Conservation (phyloP, 2,797 vertebrate species). For the Schizopygopsis malacanthus region DNA sequence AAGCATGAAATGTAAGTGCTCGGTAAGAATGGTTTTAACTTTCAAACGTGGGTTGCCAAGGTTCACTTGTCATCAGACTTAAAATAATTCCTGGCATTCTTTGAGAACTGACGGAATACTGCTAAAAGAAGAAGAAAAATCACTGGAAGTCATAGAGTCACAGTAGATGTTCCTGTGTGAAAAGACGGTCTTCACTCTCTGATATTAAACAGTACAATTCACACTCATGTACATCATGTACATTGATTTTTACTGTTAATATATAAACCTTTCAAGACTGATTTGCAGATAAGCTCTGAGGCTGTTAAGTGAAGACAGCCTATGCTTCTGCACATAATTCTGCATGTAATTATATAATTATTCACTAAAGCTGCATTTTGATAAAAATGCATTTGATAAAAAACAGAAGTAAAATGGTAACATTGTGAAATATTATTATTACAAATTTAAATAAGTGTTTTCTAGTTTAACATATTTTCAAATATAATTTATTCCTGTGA, state of each 20-base stretch:
- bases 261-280: not conserved
- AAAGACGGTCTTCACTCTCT: not conserved
- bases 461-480: not conserved
- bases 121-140: not conserved
- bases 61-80: slow-evolving; percentile 14
- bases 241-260: not conserved
- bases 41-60: slow-evolving; percentile 1
- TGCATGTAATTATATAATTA: not conserved
- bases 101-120: not conserved
- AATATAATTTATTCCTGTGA: too few species aligned
- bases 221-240: not conserved
- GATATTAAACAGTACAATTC: slow-evolving; percentile 1
- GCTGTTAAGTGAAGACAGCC: not conserved
- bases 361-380: not conserved
- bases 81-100: slow-evolving; percentile 13
- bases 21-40: slow-evolving; percentile 4
- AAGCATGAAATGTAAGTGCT: slow-evolving; percentile 34
- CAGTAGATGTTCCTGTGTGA: not conserved
- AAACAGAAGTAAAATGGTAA: not conserved
- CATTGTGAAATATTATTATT: not conserved
- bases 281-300: not conserved
- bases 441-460: not conserved
- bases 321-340: not conserved
- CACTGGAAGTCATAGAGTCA: not conserved
- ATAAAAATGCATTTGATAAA: not conserved